A percentile compares a stretch with the other conserved stretches of the same genome.
These are phyloP conservation scores for Takifugu ocellatus DNA, from an alignment of 2,797 vertebrate species.

Conservation along the genomic window DNA sequence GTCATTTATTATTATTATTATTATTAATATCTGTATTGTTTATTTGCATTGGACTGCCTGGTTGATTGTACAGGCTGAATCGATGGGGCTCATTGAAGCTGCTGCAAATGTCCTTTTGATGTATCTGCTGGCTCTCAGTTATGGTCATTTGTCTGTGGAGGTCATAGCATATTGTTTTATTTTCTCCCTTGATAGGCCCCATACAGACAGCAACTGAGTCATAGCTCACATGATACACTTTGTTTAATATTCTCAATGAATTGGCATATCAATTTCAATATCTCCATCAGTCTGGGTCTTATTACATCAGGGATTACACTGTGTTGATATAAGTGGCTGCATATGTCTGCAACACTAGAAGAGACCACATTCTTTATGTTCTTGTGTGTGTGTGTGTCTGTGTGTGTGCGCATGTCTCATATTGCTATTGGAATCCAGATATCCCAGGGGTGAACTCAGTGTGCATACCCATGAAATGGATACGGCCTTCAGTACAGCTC, in stretches of 20 bases:
- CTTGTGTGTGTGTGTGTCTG: conserved; percentile 7
- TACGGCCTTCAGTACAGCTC: conserved; percentile 56
- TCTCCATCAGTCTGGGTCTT: conserved; percentile 5
- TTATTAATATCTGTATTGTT: no score
- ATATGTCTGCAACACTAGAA: conserved; percentile 23
- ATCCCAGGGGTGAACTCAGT: conserved; percentile 40
- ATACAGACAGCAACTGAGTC: background rate
- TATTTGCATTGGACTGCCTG: no score
- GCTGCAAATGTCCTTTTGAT: no score
- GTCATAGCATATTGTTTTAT: no score
- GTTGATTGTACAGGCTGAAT: no score
- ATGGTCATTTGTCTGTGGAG: no score
- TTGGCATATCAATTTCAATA: conserved; percentile 5
- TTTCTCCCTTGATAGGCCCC: no score
- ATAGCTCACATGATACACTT: conserved; percentile 11
- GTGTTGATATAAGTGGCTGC: conserved; percentile 14
- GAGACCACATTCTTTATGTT: background rate
- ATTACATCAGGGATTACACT: conserved; percentile 26
- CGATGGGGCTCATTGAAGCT: no score
- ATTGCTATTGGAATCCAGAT: conserved; percentile 60
- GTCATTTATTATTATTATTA: no score
- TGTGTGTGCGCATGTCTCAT: conserved; percentile 43
- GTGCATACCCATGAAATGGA: conserved; percentile 59
- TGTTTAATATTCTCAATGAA: conserved; percentile 17
- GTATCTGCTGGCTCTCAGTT: no score